Conservation (phyloP, 1,140 invertebrate species). For the Charaxes varanes region DNA sequence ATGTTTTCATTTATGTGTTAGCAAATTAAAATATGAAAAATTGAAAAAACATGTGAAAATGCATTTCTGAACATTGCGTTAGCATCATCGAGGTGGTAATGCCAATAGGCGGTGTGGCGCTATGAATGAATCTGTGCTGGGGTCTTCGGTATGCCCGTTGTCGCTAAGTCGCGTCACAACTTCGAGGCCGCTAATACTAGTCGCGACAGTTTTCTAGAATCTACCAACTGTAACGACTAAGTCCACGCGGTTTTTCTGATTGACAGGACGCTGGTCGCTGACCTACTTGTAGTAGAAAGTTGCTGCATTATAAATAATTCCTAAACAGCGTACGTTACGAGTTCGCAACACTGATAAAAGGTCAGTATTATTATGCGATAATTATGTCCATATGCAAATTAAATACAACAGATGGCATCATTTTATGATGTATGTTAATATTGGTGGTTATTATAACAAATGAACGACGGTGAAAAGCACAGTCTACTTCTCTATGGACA, state of each 20-base stretch:
- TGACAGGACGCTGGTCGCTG: slow-evolving; percentile 26
- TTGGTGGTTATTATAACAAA: too few relatives aligned
- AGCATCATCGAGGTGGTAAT: slow-evolving; percentile 44
- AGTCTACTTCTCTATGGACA: too few relatives aligned
- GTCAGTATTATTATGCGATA: too few relatives aligned
- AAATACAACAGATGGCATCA: too few relatives aligned
- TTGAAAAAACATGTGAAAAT: not conserved
- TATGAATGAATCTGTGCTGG: slow-evolving; percentile 35
- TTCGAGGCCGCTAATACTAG: slow-evolving; percentile 17
- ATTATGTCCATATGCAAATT: too few relatives aligned
- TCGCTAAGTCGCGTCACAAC: slow-evolving; percentile 47
- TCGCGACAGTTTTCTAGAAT: slow-evolving; percentile 40
- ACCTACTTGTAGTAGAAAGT: slow-evolving; percentile 42
- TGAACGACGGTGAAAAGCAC: too few relatives aligned
- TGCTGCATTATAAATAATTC: slow-evolving; percentile 17
- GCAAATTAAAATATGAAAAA: too few relatives aligned
- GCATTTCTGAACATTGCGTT: slow-evolving; percentile 34
- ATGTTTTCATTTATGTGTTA: too few relatives aligned
- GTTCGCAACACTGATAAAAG: too few relatives aligned
- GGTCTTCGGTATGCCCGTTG: slow-evolving; percentile 25
- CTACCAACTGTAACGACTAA: slow-evolving; percentile 9
- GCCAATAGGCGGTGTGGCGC: slow-evolving; percentile 29
- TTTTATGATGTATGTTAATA: too few relatives aligned
- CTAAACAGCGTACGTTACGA: not conserved
- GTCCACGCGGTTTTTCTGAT: slow-evolving; percentile 32